phyloP scores from a whole-genome alignment of 2,888 invertebrate genomes.

The Baccha elongata region DNA sequence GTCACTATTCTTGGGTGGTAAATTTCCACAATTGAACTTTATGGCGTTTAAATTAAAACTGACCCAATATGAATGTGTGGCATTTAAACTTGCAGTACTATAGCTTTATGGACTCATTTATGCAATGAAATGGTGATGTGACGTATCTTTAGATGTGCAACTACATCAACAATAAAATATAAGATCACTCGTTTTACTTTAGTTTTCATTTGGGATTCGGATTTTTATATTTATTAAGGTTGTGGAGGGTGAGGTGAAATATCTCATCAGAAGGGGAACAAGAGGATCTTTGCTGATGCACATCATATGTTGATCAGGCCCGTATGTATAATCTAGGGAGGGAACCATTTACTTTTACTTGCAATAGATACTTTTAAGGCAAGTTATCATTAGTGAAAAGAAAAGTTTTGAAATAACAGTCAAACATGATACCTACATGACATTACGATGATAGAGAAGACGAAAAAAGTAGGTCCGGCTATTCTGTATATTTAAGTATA shows the following conservation, averaged over 20 bases:
- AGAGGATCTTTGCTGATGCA: constrained; percentile 23
- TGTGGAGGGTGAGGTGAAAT: not conserved
- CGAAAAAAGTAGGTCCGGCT: too few species aligned
- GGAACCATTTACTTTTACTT: too few species aligned
- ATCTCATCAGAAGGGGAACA: not conserved
- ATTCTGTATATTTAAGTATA: too few species aligned
- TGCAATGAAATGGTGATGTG: constrained; percentile 49
- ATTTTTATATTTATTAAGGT: constrained; percentile 61
- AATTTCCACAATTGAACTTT: constrained; percentile 70
- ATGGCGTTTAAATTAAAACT: constrained; percentile 72
- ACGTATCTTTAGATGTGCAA: constrained; percentile 22
- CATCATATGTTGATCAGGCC: too few species aligned
- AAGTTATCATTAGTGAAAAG: too few species aligned
- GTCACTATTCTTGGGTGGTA: constrained; percentile 70
- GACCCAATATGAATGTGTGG: constrained; percentile 66
- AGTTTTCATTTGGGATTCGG: constrained; percentile 38
- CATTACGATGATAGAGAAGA: too few species aligned
- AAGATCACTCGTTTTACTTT: constrained; percentile 10
- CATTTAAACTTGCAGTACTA: constrained; percentile 38
- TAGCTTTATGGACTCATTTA: constrained; percentile 45
- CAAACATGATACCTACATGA: too few species aligned
- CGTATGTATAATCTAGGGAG: too few species aligned
- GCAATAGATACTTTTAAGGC: too few species aligned
- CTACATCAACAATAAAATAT: constrained; percentile 7
- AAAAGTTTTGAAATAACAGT: too few species aligned